Evolutionary conservation across 2,888 invertebrate genomes (phyloP).

Genomic region (Drosophila barbarae): DNA sequence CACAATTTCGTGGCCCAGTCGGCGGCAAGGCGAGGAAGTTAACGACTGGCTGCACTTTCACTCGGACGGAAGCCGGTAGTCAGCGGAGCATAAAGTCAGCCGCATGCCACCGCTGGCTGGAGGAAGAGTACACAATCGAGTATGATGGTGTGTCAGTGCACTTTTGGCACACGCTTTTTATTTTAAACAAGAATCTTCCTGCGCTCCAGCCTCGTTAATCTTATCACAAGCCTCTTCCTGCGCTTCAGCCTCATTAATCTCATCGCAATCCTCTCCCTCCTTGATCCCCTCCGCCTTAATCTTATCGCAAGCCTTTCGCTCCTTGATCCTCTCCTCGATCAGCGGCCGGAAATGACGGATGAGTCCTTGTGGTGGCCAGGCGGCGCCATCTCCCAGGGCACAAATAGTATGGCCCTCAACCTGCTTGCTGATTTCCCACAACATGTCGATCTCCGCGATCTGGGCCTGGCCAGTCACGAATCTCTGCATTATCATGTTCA

Average conservation of each 20-base stretch:
- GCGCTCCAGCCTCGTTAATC: constrained; percentile 16
- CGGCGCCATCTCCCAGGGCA: constrained; percentile 98
- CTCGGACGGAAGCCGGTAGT: constrained; percentile 46
- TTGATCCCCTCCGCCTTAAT: constrained; percentile 79
- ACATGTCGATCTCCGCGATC: constrained; percentile 96
- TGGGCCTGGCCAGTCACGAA: constrained; percentile 94
- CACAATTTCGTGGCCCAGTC: constrained; percentile 52
- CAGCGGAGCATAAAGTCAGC: constrained; percentile 57
- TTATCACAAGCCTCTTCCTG: constrained; percentile 66
- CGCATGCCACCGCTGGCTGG: constrained; percentile 21
- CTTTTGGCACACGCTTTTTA: constrained; percentile 36
- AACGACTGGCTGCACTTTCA: constrained; percentile 67
- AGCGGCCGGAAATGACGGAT: constrained; percentile 97
- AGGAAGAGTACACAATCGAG: constrained; percentile 3
- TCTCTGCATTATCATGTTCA: constrained; percentile 89
- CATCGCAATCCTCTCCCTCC: constrained; percentile 76
- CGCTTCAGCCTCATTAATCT: constrained; percentile 17
- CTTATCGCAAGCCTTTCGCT: constrained; percentile 73
- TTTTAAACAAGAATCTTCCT: constrained; percentile 15
- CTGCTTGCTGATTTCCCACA: constrained; percentile 99
- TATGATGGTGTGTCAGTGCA: not conserved
- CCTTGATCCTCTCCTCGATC: constrained; percentile 90
- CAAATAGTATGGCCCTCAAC: constrained; percentile 99
- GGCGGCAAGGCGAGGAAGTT: constrained; percentile 47
- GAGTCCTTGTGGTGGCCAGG: constrained; percentile 98